Evolutionary conservation across 2,113 vertebrate genomes (phyloP), one percentile per base, ranked within the genome.

Genomic region (Athene noctua): DNA sequence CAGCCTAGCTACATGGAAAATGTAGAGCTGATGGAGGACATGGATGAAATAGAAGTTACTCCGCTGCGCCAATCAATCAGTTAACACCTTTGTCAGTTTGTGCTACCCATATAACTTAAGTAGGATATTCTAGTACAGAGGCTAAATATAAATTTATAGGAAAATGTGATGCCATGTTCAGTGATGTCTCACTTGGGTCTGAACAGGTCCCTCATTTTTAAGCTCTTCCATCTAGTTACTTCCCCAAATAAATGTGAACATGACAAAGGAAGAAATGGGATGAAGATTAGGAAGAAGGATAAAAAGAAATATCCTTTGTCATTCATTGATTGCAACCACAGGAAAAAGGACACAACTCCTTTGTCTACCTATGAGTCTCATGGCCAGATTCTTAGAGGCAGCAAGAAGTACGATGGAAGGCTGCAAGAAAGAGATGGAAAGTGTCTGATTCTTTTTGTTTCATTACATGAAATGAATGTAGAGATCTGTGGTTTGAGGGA

Each of bases 1-100:
- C 96, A 97, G 80, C 79, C 47, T 58, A 51, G 61, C 67, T 5
- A 21, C n/a, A 66, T 6, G 96, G 96, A 97, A 97, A 97, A 97
- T 88, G 61, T 25, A 86, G 92, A 70, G 90, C 67, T 94, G 85
- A 51, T 83, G 72, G 73, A 92, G 84, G 73, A 95, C 11, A 0
- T 4, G 51, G 71, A 82, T 84, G 87, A 90, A 97, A 88, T 81
- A 59, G 90, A 88, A 95, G 79, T 92, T 88, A 27, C 58, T 81
- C 11, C 0, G 3, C 73, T 52, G 79, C 1, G 66, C 92, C 96
- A 96, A 66, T 97, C 96, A 96, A 96, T 97, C 97, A 22, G 79
- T 93, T 95, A 86, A 88, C 93, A 96, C 89, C 59, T 96, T 85
- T 94, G 92, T 83, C 95, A 93, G 58, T 26, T 81, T 85, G 75